phyloP scores from a whole-genome alignment of 2,797 vertebrate species.

The Enteromius unitaeniatus region DNA sequence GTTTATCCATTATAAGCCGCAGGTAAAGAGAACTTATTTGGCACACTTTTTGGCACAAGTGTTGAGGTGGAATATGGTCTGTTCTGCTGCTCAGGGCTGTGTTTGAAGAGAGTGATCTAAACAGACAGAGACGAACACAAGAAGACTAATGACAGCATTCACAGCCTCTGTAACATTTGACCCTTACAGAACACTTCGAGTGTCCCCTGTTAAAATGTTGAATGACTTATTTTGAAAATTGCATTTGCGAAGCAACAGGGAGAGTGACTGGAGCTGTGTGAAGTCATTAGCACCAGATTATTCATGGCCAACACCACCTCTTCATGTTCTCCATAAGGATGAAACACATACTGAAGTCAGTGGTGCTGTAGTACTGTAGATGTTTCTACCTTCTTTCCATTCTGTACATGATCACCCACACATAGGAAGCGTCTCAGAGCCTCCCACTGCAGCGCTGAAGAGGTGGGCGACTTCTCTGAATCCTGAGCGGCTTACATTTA shows the following conservation, averaged over 20 bases:
- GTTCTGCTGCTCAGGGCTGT: no score
- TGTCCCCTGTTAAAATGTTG: neutral
- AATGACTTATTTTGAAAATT: neutral
- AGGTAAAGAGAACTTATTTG: no score
- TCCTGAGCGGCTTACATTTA: neutral
- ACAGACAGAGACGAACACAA: no score
- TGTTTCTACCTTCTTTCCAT: constrained; percentile 68
- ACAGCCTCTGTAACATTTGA: no score
- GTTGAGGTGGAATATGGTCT: no score
- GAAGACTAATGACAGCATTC: no score
- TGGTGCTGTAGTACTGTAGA: neutral
- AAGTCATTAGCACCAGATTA: neutral
- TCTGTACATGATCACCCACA: constrained; percentile 71
- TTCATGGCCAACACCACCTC: neutral
- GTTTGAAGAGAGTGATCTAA: no score
- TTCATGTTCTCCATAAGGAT: neutral
- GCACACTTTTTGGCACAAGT: no score
- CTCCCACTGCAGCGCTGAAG: constrained; percentile 50
- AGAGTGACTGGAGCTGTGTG: neutral
- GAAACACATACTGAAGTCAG: constrained; percentile 7
- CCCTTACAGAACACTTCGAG: neutral
- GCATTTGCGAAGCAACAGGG: neutral
- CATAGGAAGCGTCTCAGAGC: constrained; percentile 74
- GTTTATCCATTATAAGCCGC: no score
- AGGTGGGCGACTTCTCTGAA: constrained; percentile 21